Base-by-base conservation (phyloP, 2,797 vertebrate genomes). In the Vultur gryphus region DNA sequence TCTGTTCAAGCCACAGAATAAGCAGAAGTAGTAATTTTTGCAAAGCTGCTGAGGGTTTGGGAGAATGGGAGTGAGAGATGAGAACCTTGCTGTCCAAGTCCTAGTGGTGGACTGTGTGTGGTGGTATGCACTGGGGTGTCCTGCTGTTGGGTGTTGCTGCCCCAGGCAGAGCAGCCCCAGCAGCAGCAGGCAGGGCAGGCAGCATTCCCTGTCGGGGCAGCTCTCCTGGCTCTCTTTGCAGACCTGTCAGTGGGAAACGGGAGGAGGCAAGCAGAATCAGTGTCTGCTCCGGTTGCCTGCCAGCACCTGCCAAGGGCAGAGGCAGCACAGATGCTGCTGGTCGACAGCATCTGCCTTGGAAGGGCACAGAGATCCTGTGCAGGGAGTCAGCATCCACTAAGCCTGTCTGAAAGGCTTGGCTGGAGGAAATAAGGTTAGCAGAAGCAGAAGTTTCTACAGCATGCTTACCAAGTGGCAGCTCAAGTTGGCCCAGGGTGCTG, bases 371-470 rank as follows among this genome's bases (percentile, higher is more conserved):
- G 82, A 83, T 46, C 54, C 79, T 82, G 62, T 54, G 78, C 37
- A 43, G 73, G 81, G 46, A 95, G 67, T 73, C 79, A 58, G 84
- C 73, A 58, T 49, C 29, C 61, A 2, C 78, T 44, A 58, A 93
- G 89, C 48, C 61, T 51, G 61, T 43, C 73, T 87, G 85, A 64
- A 81, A 91, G 66, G 49, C 66, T 91, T 87, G 88, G 79, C 86
- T 88, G 86, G 46, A 70, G 80, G 85, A 94, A 95, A 58, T 25
- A 77, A 91, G 77, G 37, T 89, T 86, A 91, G 83, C 76, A 95
- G 87, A 87, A 95, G 87, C 87, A 83, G 91, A 95, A 93, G 65
- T 82, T 94, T 57, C 84, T 87, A 16, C 88, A 87, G 90, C 70
- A 66, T 62, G 89, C 78, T 73, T 87, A 82, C 58, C n/a, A 62